Evolutionary conservation across 92 coral and sea anemone species (phyloP), one percentile per base, ranked within the genome.

Genomic region (Pocillopora meandrina): DNA sequence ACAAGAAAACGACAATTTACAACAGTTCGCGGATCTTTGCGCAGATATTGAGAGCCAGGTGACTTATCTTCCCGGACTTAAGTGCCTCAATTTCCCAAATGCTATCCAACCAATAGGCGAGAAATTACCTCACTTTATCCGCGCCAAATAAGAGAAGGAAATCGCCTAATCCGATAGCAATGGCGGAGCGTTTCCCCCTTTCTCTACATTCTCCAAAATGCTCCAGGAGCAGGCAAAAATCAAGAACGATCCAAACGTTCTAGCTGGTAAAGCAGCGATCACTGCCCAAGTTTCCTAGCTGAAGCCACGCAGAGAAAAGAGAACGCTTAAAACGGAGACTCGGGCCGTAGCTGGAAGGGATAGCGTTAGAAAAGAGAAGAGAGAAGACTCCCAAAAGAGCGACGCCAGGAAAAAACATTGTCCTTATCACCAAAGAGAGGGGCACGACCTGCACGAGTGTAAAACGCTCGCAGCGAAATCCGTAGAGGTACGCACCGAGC

Each of bases 1-100:
- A n/a, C 64, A 71, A 17, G 91, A 90, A 16, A 36, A 77, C 68
- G 56, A 16, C 26, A 83, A 82, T 5, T 47, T 90, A 21, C 89
- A 90, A 36, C 71, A 71, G 74, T 90, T 90, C 65, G 85, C 85
- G 12, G 93, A 90, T 74, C 82, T 90, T 35, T 90, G 93, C 42
- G 86, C 74, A 12, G 93, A 90, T 60, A 80, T 87, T 8, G 78
- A 87, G 20, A 82, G 88, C 72, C 93, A 90, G 72, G 47, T 82
- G 49, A 33, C 70, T 5, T 63, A 82, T 15, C 86, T 90, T 33
- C 83, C 89, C 4, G 93, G 91, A 17, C 88, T 90, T 18, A 60
- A 72, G 65, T 90, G 91, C 65, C 82, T 87, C 12, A 87, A 78
- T 63, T 87, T 71, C 36, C 88, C 91, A 12, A 90, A 64, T 77